Conservation (phyloP, 2,888 invertebrate genomes). For the Sphaerophoria taeniata region DNA sequence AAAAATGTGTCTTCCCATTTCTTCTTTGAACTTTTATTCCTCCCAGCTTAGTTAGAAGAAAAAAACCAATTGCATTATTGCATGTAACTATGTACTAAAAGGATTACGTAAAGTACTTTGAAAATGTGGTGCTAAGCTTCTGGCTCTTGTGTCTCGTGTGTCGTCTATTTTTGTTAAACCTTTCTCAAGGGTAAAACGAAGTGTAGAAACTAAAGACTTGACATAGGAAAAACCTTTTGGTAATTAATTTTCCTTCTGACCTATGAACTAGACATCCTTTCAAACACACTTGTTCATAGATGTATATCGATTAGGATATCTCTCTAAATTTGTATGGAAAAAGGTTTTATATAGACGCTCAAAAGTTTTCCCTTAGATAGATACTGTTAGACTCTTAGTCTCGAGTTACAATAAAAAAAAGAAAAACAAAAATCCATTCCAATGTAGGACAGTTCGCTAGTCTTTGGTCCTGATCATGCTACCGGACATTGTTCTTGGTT, state of each 20-base stretch:
- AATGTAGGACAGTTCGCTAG: slow-evolving; percentile 1
- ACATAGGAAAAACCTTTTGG: slow-evolving; percentile 44
- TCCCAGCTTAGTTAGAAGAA: slow-evolving; percentile 22
- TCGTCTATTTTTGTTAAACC: not conserved
- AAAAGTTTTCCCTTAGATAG: slow-evolving; percentile 46
- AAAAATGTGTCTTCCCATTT: too few species aligned
- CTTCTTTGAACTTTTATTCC: too few species aligned
- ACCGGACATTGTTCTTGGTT: not conserved
- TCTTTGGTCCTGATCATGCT: not conserved
- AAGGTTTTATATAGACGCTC: slow-evolving; percentile 3
- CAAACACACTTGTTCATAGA: not conserved
- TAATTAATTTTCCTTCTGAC: slow-evolving; percentile 67
- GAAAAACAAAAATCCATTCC: slow-evolving; percentile 27
- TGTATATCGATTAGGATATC: slow-evolving; percentile 14
- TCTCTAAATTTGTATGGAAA: not conserved
- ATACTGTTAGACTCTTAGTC: too few species aligned
- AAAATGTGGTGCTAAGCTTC: slow-evolving; percentile 60
- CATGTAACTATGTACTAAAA: slow-evolving; percentile 36
- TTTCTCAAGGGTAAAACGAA: slow-evolving; percentile 1
- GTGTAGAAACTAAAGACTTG: slow-evolving; percentile 32
- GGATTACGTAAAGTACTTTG: slow-evolving; percentile 59
- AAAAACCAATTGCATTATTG: slow-evolving; percentile 65
- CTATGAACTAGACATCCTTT: slow-evolving; percentile 54
- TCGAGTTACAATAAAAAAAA: not conserved
- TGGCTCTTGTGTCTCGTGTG: slow-evolving; percentile 4